A percentile compares a stretch with the other conserved stretches of the same genome.
Conservation (phyloP, 2,797 vertebrate genomes). For the Lepidocolaptes lacrymiger region DNA sequence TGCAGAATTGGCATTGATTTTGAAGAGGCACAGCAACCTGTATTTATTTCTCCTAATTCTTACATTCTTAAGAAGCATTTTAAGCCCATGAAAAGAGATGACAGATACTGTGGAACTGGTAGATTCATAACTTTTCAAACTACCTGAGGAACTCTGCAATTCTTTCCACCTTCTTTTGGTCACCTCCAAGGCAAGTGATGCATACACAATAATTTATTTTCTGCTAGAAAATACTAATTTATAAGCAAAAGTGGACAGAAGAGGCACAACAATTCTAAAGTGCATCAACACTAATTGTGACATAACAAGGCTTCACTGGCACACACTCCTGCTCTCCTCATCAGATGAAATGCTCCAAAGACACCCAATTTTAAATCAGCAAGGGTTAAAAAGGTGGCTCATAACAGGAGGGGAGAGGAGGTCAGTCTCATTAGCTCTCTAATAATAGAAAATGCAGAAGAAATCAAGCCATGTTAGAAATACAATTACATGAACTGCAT, state of each 20-base stretch:
- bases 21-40: not conserved
- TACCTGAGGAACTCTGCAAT: not conserved
- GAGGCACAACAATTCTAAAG: not conserved
- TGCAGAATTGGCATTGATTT: not conserved
- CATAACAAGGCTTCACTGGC: not conserved
- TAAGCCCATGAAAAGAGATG: not conserved
- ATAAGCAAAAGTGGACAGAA: not conserved
- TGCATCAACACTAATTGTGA: not conserved
- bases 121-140: not conserved
- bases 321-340: not conserved
- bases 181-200: not conserved
- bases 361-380: not conserved
- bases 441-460: not conserved
- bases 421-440: not conserved
- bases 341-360: not conserved
- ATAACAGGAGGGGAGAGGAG: not conserved
- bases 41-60: not conserved
- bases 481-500: not conserved
- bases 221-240: not conserved
- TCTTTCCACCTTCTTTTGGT: not conserved
- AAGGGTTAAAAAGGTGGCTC: not conserved
- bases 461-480: not conserved
- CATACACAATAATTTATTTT: not conserved
- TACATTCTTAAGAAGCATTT: not conserved
- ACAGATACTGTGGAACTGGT: not conserved